Percentiles rank a stretch among this genome's conserved stretches.
Conservation (phyloP, 2,888 invertebrate genomes). For the Augochlorella aurata region DNA sequence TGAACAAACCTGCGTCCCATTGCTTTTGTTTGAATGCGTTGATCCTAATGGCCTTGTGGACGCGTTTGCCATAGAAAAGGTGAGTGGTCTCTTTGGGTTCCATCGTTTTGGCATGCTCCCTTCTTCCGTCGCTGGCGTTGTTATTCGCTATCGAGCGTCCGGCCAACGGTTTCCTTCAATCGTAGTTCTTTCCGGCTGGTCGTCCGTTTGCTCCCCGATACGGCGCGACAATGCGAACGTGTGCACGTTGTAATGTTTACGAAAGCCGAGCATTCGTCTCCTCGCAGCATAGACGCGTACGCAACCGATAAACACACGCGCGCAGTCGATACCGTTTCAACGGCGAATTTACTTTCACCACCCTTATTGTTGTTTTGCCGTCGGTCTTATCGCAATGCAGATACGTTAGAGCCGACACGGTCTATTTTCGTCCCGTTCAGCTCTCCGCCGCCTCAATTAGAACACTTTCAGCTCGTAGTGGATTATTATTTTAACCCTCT, state of each 20-base stretch:
- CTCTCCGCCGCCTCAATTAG: conserved; percentile 2
- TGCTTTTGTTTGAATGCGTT: conserved; percentile 26
- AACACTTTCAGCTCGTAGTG: background rate
- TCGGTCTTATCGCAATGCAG: conserved; percentile 36
- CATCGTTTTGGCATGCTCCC: conserved; percentile 55
- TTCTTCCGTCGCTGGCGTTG: background rate
- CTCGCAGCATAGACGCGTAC: conserved; percentile 14
- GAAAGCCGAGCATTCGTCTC: background rate
- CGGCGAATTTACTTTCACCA: conserved; percentile 35
- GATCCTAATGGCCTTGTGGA: conserved; percentile 47
- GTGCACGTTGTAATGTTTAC: conserved; percentile 14
- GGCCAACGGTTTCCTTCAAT: conserved; percentile 20
- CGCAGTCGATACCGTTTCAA: conserved; percentile 28
- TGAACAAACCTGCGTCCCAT: conserved; percentile 36
- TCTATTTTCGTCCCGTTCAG: conserved; percentile 32
- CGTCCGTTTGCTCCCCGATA: conserved; percentile 15
- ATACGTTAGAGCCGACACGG: conserved; percentile 28
- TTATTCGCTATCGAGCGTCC: background rate
- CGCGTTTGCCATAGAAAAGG: conserved; percentile 56
- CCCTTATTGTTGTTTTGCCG: conserved; percentile 43
- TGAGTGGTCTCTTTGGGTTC: conserved; percentile 64
- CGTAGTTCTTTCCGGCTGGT: background rate
- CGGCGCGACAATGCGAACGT: background rate
- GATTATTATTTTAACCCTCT: conserved; percentile 4
- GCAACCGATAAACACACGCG: conserved; percentile 32